A percentile compares a stretch with the other conserved stretches of the same genome.
Evolutionary conservation across 2,797 vertebrate genomes (phyloP).

Genomic region (Chaenodraco wilsoni): DNA sequence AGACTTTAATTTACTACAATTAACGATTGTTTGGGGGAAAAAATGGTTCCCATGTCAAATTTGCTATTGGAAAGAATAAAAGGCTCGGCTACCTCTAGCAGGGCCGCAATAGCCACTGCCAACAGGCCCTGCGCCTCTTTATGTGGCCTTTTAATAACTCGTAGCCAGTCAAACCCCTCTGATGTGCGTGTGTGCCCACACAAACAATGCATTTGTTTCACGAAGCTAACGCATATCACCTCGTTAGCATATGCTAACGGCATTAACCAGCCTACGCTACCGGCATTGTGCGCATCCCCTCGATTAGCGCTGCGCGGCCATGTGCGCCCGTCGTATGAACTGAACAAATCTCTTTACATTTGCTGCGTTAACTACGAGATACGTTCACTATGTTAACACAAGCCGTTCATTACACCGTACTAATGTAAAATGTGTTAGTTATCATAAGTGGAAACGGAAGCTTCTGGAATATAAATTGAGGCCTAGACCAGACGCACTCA

Average conservation of each 20-base stretch:
- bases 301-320: slow-evolving; percentile 30
- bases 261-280: slow-evolving; percentile 17
- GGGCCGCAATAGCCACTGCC: background rate
- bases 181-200: fast-evolving
- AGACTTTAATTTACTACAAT: fast-evolving
- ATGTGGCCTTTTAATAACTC: background rate
- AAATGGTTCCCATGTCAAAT: fast-evolving
- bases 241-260: too few relatives aligned
- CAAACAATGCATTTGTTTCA: background rate
- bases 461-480: fast-evolving
- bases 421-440: fast-evolving
- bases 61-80: fast-evolving
- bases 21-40: fast-evolving
- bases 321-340: slow-evolving; percentile 38
- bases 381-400: fast-evolving
- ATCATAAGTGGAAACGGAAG: fast-evolving
- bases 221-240: fast-evolving
- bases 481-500: slow-evolving; percentile 42
- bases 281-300: slow-evolving; percentile 27
- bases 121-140: background rate
- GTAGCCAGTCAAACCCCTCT: background rate
- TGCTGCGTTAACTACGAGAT: fast-evolving
- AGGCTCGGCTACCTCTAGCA: background rate
- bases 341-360: background rate
- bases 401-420: fast-evolving